These are phyloP conservation scores for Epiblema foenella DNA, from an alignment of 2,888 invertebrate species.

Conservation along the genomic window DNA sequence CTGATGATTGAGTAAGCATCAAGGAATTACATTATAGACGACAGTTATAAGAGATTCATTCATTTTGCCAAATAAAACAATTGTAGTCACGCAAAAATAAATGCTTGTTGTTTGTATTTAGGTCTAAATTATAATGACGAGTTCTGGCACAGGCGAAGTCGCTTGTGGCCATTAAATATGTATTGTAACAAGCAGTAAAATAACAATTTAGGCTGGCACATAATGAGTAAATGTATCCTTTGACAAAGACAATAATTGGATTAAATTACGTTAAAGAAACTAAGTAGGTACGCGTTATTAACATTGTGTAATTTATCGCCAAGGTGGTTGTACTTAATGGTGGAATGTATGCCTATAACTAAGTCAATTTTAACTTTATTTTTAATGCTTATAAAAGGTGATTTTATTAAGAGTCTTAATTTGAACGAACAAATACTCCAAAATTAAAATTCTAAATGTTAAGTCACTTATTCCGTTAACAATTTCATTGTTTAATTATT, in stretches of 20 bases:
- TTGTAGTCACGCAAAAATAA: not conserved
- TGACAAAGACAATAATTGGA: not conserved
- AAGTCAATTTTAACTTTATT: too few species aligned
- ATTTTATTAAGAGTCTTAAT: too few species aligned
- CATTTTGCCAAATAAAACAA: not conserved
- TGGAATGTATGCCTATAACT: too few species aligned
- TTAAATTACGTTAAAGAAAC: too few species aligned
- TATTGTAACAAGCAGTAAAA: not conserved
- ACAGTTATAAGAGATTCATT: not conserved
- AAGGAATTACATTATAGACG: constrained; percentile 1
- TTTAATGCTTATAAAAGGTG: too few species aligned
- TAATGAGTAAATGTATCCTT: constrained; percentile 19
- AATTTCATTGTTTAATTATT: too few species aligned
- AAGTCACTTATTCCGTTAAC: too few species aligned
- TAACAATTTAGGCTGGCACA: not conserved
- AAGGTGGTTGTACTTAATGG: too few species aligned
- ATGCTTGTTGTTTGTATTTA: not conserved
- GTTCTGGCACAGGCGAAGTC: not conserved
- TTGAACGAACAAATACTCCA: too few species aligned
- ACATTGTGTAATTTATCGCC: too few species aligned
- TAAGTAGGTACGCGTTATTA: not conserved
- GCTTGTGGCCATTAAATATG: not conserved
- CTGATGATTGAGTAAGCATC: not conserved
- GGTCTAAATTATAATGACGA: not conserved
- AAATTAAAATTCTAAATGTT: too few species aligned